Base-by-base conservation (phyloP, 2,888 invertebrate genomes). In the Lithophane ornitopus region DNA sequence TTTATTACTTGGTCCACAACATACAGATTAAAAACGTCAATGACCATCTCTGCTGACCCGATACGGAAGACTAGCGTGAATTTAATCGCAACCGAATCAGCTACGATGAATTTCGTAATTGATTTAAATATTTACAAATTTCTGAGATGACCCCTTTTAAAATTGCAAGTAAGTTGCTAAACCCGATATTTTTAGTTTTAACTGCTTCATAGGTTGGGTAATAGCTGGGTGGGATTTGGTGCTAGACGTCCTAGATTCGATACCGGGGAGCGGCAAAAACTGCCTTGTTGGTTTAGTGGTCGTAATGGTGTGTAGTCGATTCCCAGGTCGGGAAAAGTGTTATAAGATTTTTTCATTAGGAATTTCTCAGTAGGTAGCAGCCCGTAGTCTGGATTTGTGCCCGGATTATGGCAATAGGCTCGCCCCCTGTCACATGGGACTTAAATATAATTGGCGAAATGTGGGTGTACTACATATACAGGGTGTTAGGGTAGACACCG, bases 121-220 rank as follows among this genome's bases (percentile, higher is more conserved):
- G 61, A 69, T 71, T 76, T 76, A 58, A 80, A 81, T 80, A 76
- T 80, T 80, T 81, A 70, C 81, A 62, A 69, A 76, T 61, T 4
- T 59, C 11, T 12, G 16, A n/a, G 81, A 69, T 69, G 81, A 70
- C 70, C 70, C 22, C 56, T 44, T 69, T 70, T 34, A 34, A 19
- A 44, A 19, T 67, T 52, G 52, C 44, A 12, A 46, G 14, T 14
- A 2, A 3, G 19, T 80, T 76, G 76, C 49, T 44, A 61, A 80
- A 80, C 49, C 6, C 12, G 52, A 44, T 54, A 12, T 34, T 41
- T 49, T 52, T 52, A 1, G 74, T 70, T 68, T 61, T 26, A 22
- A 46, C 39, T 26, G 70, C 26, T 77, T 59, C 14, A 22, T n/a
- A 52, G 22, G 28, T 26, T 28, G 12, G 16, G 11, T 46, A 19